phyloP scores from a whole-genome alignment of 1,140 invertebrate genomes.

The Scylla paramamosain region DNA sequence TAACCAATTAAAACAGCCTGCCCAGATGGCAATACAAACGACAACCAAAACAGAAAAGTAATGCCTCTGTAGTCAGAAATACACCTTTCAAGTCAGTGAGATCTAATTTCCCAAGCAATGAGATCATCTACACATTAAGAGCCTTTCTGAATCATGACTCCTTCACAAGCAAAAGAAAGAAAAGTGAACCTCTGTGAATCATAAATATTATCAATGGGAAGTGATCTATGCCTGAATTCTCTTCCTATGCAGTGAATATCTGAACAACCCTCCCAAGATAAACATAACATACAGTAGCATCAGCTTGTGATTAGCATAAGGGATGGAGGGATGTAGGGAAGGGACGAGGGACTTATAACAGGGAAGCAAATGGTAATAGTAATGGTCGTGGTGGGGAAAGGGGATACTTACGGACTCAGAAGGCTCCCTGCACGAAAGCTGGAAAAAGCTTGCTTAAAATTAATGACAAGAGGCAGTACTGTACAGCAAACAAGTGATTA shows the following conservation, averaged over 20 bases:
- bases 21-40: too few relatives aligned
- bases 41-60: too few relatives aligned
- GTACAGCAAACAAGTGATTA: slow-evolving; percentile 53
- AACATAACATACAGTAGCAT: neutral
- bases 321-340: neutral
- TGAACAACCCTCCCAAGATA: neutral
- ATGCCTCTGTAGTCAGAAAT: too few relatives aligned
- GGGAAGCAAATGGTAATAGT: neutral
- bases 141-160: neutral
- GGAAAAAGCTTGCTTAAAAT: slow-evolving; percentile 75
- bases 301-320: neutral
- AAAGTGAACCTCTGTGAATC: neutral
- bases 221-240: neutral
- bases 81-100: too few relatives aligned
- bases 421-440: slow-evolving; percentile 69
- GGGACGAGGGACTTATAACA: neutral
- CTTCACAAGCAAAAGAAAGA: neutral
- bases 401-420: neutral
- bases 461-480: slow-evolving; percentile 64
- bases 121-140: too few relatives aligned
- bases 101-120: too few relatives aligned
- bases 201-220: neutral
- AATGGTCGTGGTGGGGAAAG: neutral
- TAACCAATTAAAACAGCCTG: too few relatives aligned
- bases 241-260: neutral